These are phyloP conservation scores for Tylochromis polylepis DNA, from an alignment of 2,113 vertebrate genomes.

Conservation along the genomic window DNA sequence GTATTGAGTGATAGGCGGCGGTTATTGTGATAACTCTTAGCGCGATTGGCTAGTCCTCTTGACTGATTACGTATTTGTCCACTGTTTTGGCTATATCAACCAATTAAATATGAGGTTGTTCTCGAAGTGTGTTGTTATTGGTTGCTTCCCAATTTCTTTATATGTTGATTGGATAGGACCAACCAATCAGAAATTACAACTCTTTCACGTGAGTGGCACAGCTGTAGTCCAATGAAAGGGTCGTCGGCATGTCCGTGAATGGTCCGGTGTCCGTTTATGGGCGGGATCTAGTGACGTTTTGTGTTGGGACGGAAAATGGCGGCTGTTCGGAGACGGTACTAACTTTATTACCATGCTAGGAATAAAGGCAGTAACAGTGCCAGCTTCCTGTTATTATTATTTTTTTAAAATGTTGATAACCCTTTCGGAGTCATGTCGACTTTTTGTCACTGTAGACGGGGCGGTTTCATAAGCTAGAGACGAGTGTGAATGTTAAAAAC, in stretches of 20 bases:
- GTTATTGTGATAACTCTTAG: background rate
- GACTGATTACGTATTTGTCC: background rate
- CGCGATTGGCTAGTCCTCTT: constrained; percentile 27
- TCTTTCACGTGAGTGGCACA: constrained; percentile 5
- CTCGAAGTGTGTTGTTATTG: background rate
- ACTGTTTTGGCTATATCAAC: background rate
- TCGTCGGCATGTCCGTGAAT: constrained; percentile 6
- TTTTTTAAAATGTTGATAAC: background rate
- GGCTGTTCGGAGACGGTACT: constrained; percentile 59
- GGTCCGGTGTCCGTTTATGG: constrained; percentile 17
- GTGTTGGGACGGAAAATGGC: constrained; percentile 85
- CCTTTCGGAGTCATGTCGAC: background rate
- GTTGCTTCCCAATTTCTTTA: background rate
- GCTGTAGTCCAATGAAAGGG: constrained; percentile 27
- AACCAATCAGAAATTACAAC: background rate
- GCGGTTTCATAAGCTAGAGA: background rate
- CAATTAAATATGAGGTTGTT: background rate
- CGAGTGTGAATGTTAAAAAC: background rate
- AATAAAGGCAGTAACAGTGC: background rate
- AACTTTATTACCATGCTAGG: constrained; percentile 46
- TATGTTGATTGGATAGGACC: background rate
- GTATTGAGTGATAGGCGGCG: background rate
- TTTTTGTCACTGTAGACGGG: background rate
- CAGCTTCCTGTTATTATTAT: background rate
- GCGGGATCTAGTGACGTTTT: constrained; percentile 60